phyloP scores from a whole-genome alignment of 2,888 invertebrate species.

The Polydrusus tereticollis region DNA sequence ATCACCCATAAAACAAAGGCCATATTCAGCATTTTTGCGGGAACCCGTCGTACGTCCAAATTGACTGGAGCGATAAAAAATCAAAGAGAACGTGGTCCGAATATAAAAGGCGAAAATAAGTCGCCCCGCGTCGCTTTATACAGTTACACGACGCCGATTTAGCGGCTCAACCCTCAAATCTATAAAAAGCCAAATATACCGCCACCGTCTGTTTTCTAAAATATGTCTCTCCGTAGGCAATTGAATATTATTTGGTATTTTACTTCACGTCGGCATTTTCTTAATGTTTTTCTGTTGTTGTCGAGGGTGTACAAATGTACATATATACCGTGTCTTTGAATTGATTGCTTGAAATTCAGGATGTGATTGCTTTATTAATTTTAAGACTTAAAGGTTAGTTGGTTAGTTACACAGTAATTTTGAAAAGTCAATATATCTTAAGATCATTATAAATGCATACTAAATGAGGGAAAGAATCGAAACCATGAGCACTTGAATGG shows the following conservation, averaged over 20 bases:
- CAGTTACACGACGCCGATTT: constrained; percentile 61
- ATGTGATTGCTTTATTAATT: too few species aligned
- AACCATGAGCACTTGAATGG: too few species aligned
- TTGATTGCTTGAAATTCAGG: too few species aligned
- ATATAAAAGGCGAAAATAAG: constrained; percentile 52
- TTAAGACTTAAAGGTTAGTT: too few species aligned
- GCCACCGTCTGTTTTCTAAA: constrained; percentile 9
- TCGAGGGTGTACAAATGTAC: too few species aligned
- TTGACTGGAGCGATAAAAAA: constrained; percentile 45
- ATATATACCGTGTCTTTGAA: too few species aligned
- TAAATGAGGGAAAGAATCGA: too few species aligned
- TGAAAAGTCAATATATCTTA: too few species aligned
- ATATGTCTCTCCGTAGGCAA: background rate
- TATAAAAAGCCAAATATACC: constrained; percentile 33
- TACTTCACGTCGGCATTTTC: background rate
- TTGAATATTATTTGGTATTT: background rate
- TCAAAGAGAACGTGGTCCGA: constrained; percentile 42
- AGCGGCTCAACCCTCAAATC: constrained; percentile 59
- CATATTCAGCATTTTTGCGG: constrained; percentile 30
- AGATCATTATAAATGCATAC: too few species aligned
- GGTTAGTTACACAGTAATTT: too few species aligned
- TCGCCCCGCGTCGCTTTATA: constrained; percentile 49
- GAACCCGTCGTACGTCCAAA: constrained; percentile 18
- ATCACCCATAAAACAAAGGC: constrained; percentile 18
- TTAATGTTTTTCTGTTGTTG: too few species aligned